Base-by-base conservation (phyloP, 30 jellyfish, hydroid and myxozoan genomes). In the Phacellophora camtschatica region DNA sequence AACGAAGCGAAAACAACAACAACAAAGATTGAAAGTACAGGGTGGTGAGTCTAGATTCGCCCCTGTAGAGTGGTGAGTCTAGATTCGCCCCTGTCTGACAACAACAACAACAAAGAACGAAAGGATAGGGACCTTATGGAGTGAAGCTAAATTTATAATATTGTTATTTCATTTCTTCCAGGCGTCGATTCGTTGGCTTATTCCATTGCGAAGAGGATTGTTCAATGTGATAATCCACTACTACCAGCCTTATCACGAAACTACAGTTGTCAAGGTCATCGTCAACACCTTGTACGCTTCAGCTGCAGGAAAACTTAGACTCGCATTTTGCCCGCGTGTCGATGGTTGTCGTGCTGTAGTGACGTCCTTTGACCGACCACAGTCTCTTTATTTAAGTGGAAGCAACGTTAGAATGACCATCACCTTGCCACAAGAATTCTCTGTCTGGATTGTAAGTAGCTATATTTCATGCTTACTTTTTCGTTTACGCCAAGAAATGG, bases 281-380 rank as follows among this genome's bases (percentile, higher is more conserved):
- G 58, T 89, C n/a, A 55, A 69, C 62, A 89, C 97, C 20, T 51
- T 53, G 51, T 67, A 24, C 53, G 27, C 86, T 18, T 88, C 97
- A 10, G 59, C 66, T 3, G 95, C 97, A 12, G 95, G 95, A 30
- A 72, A 66, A 55, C 73, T 89, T 49, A 45, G 10, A 27, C 37
- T 67, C 22, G 46, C 59, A 23, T 81, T 59, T 61, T 89, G 97
- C 49, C 97, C 97, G 55, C 88, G 71, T 36, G 49, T 82, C 4
- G 61, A 82, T 57, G 97, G 97, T 13, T 89, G 97, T 84, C 95
- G 92, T 30, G 74, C 95, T 16, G 82, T 74, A 24, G 77, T 86
- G 34, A 25, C 51, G 16, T 66, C 85, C 23, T 64, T 48, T 27
- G 87, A 86, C 58, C 80, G 87, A 46, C 56, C 77, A 27, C 61